Evolutionary conservation across 2,113 vertebrate species (phyloP).

Genomic region (Ellobius talpinus): DNA sequence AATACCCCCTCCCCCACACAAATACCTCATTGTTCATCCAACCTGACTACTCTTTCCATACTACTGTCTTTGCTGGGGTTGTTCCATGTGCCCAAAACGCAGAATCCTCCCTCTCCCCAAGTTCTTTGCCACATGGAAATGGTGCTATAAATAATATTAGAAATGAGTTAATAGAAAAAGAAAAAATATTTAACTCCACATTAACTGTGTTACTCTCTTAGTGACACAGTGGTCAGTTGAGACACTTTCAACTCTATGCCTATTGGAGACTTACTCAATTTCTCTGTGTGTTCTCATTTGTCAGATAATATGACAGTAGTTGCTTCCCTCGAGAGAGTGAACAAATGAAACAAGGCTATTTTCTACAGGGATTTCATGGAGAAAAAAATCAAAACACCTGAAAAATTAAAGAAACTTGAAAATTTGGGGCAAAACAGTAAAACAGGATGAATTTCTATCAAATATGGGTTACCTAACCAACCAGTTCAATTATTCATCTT

Average conservation of each 20-base stretch:
- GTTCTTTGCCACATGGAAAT: background rate
- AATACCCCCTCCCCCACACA: background rate
- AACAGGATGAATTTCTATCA: conserved; percentile 16
- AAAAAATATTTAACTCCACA: background rate
- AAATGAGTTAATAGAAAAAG: background rate
- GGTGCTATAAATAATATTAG: background rate
- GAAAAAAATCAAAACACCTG: background rate
- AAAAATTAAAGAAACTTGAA: conserved; percentile 14
- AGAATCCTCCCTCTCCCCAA: background rate
- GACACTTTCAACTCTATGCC: background rate
- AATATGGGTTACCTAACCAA: background rate
- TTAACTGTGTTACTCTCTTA: background rate
- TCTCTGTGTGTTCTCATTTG: background rate
- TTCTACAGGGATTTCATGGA: background rate
- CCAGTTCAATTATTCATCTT: background rate
- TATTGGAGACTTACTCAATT: background rate
- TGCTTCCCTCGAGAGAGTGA: background rate
- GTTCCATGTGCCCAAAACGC: background rate
- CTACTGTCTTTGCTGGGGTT: background rate
- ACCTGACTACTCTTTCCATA: background rate
- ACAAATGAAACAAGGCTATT: background rate
- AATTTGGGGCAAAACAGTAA: background rate
- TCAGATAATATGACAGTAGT: background rate
- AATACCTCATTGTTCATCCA: background rate
- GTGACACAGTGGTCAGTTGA: background rate